Conservation (phyloP, 53 echinoderm and acorn worm genomes). For the Stichopus horrens region DNA sequence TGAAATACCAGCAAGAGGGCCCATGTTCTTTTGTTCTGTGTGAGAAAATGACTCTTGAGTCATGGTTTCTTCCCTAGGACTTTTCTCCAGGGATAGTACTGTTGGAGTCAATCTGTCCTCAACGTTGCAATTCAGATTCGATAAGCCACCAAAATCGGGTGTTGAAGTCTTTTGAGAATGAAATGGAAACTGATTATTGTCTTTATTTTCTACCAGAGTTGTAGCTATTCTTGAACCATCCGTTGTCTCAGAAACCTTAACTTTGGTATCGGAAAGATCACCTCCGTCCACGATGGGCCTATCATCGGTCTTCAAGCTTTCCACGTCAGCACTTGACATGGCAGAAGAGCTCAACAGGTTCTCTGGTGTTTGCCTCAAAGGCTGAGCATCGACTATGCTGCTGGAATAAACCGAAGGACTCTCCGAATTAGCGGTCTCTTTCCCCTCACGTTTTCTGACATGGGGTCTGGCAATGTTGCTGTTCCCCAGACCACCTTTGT, state of each 20-base stretch:
- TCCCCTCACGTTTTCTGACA: neutral
- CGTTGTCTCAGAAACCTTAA: neutral
- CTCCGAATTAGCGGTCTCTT: constrained; percentile 1
- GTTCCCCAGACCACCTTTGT: constrained; percentile 32
- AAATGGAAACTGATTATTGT: neutral
- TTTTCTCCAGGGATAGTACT: neutral
- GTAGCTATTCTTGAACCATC: neutral
- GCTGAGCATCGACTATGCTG: neutral
- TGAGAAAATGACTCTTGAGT: neutral
- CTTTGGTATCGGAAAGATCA: neutral
- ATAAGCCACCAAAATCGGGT: neutral
- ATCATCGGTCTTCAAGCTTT: neutral
- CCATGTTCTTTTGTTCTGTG: neutral
- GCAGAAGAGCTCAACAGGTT: neutral
- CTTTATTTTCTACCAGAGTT: neutral
- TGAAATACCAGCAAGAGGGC: neutral
- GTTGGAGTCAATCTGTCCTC: neutral
- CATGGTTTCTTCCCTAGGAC: neutral
- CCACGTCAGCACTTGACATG: neutral
- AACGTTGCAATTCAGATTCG: neutral
- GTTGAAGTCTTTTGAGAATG: neutral
- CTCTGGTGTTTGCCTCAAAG: neutral
- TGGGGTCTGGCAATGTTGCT: neutral
- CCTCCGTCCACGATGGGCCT: neutral
- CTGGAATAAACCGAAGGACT: constrained; percentile 9